These are phyloP conservation scores for Dastarcus helophoroides DNA, from an alignment of 2,888 invertebrate species.

Conservation along the genomic window DNA sequence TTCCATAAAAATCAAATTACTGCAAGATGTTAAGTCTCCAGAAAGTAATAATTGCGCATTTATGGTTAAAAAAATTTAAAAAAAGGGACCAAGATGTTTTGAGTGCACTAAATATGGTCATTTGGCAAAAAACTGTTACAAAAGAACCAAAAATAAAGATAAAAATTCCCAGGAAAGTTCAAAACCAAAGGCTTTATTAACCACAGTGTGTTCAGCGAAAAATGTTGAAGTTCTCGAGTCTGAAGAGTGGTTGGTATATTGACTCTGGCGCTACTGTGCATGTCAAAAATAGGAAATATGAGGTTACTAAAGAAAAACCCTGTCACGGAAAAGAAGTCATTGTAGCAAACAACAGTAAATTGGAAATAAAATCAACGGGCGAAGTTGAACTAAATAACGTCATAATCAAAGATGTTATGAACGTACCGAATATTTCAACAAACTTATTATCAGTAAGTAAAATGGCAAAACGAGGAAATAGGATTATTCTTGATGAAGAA, in stretches of 20 bases:
- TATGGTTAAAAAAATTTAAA: background rate
- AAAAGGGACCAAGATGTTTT: background rate
- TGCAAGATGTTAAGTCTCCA: slow-evolving; percentile 13
- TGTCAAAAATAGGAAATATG: slow-evolving; percentile 9
- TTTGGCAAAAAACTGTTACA: too few species aligned
- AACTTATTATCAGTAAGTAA: slow-evolving; percentile 13
- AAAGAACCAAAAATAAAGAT: too few species aligned
- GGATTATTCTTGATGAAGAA: slow-evolving; percentile 8
- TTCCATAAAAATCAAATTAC: slow-evolving; percentile 19
- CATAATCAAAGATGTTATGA: too few species aligned
- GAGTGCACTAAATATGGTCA: too few species aligned
- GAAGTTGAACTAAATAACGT: too few species aligned
- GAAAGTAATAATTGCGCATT: slow-evolving; percentile 1
- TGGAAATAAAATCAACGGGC: slow-evolving; percentile 1
- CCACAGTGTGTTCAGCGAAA: background rate
- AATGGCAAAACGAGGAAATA: slow-evolving; percentile 12
- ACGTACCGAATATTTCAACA: slow-evolving; percentile 11
- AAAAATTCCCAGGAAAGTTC: too few species aligned
- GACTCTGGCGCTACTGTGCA: slow-evolving; percentile 14
- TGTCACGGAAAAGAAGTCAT: slow-evolving; percentile 2
- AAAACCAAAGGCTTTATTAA: background rate
- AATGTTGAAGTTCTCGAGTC: background rate
- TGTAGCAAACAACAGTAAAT: slow-evolving; percentile 1
- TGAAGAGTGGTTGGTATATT: slow-evolving; percentile 14
- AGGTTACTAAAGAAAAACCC: slow-evolving; percentile 4